These are phyloP conservation scores for Lathamus discolor DNA, from an alignment of 2,113 vertebrate species.

Conservation along the genomic window DNA sequence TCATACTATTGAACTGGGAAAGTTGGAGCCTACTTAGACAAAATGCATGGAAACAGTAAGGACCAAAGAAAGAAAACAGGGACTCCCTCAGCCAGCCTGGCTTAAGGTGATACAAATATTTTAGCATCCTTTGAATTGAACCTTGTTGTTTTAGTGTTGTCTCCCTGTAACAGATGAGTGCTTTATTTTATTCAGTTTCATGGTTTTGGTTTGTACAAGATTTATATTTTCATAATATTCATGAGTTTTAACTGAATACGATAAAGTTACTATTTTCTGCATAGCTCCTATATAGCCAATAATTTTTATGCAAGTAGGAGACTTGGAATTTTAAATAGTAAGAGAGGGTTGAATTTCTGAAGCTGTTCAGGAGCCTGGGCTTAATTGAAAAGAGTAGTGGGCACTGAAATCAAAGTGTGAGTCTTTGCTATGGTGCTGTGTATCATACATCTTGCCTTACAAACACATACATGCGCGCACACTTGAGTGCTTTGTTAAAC, in stretches of 20 bases:
- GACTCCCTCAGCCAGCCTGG: neutral
- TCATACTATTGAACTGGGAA: neutral
- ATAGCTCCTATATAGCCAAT: neutral
- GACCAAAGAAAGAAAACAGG: neutral
- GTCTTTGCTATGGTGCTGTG: neutral
- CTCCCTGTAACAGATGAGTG: neutral
- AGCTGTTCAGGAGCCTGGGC: neutral
- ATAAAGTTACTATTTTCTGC: neutral
- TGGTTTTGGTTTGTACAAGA: neutral
- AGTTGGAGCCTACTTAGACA: neutral
- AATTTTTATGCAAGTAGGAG: neutral
- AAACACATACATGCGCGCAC: neutral
- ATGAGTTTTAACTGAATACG: neutral
- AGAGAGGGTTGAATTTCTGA: neutral
- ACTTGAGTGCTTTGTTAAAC: neutral
- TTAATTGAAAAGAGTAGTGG: neutral
- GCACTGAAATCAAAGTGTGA: neutral
- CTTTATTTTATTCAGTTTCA: neutral
- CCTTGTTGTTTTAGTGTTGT: neutral
- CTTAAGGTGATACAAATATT: neutral
- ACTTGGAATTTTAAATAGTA: neutral
- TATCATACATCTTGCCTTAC: neutral
- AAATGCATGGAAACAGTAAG: neutral
- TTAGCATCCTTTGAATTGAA: neutral
- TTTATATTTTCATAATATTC: neutral